These are phyloP conservation scores for Agonopterix alstromeriana DNA, from an alignment of 2,888 invertebrate genomes.

Conservation along the genomic window DNA sequence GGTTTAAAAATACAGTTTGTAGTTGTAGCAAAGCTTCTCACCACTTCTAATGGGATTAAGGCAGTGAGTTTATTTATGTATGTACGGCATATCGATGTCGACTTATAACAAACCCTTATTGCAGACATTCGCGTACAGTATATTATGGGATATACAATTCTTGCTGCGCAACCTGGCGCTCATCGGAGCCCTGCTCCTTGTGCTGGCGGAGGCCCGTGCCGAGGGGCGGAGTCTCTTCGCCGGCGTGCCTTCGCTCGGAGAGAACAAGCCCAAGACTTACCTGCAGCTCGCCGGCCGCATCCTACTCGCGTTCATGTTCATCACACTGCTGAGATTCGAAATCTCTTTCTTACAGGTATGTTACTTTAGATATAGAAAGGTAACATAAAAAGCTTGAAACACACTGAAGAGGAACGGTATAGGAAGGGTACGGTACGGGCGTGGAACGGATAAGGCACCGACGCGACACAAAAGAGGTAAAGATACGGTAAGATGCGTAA, in stretches of 20 bases:
- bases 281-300: constrained; percentile 97
- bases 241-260: constrained; percentile 93
- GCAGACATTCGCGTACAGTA: constrained; percentile 95
- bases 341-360: constrained; percentile 89
- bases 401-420: too few relatives aligned
- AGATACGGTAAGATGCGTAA: too few relatives aligned
- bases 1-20: too few relatives aligned
- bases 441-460: too few relatives aligned
- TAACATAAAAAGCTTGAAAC: background rate
- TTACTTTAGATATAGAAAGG: background rate
- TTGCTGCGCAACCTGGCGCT: constrained; percentile 96
- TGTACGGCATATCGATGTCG: too few relatives aligned
- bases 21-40: too few relatives aligned
- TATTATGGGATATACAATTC: constrained; percentile 99
- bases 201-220: constrained; percentile 96
- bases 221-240: constrained; percentile 97
- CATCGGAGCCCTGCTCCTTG: constrained; percentile 96
- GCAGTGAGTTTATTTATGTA: too few relatives aligned
- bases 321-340: constrained; percentile 96
- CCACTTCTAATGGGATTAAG: too few relatives aligned
- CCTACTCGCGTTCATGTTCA: constrained; percentile 98
- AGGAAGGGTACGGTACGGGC: too few relatives aligned
- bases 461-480: too few relatives aligned
- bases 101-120: background rate
- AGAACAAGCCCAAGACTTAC: constrained; percentile 98